phyloP scores from a whole-genome alignment of 2,888 invertebrate genomes.

The Leucania comma region DNA sequence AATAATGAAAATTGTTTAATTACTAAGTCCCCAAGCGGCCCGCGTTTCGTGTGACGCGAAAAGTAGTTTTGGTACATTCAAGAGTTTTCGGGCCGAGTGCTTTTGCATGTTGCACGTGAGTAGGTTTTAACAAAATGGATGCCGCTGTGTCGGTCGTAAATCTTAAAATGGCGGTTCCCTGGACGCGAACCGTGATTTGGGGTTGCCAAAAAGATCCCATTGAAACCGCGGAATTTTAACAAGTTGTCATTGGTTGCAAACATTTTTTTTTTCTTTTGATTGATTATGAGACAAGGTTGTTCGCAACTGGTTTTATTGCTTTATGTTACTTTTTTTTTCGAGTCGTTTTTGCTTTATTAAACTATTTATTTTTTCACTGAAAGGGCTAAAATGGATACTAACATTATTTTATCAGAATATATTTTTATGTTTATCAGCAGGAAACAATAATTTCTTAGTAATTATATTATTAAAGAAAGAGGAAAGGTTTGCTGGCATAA shows the following conservation, averaged over 20 bases:
- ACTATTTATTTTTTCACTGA: not conserved
- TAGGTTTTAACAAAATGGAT: slow-evolving; percentile 64
- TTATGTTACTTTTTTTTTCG: not conserved
- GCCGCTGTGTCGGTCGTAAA: slow-evolving; percentile 76
- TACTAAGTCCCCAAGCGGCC: slow-evolving; percentile 68
- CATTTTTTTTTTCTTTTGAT: slow-evolving; percentile 63
- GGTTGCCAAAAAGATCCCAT: slow-evolving; percentile 64
- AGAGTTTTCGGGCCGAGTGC: slow-evolving; percentile 82
- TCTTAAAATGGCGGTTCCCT: slow-evolving; percentile 81
- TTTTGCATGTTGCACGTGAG: slow-evolving; percentile 54
- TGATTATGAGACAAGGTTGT: slow-evolving; percentile 37
- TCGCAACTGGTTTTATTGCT: slow-evolving; percentile 1
- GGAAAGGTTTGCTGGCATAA: too few species aligned
- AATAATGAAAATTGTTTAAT: slow-evolving; percentile 77
- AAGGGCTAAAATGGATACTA: too few species aligned
- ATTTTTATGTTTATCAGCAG: too few species aligned
- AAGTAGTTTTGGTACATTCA: slow-evolving; percentile 78
- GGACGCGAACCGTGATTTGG: slow-evolving; percentile 67
- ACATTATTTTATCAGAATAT: too few species aligned
- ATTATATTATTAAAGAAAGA: too few species aligned
- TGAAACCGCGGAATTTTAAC: slow-evolving; percentile 60
- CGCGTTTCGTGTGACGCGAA: slow-evolving; percentile 67
- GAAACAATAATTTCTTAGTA: too few species aligned
- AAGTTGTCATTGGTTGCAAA: slow-evolving; percentile 61
- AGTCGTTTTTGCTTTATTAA: not conserved